Evolutionary conservation across 2,797 vertebrate genomes (phyloP), one percentile per base, ranked within the genome.

Genomic region (Hoplostethus atlanticus): DNA sequence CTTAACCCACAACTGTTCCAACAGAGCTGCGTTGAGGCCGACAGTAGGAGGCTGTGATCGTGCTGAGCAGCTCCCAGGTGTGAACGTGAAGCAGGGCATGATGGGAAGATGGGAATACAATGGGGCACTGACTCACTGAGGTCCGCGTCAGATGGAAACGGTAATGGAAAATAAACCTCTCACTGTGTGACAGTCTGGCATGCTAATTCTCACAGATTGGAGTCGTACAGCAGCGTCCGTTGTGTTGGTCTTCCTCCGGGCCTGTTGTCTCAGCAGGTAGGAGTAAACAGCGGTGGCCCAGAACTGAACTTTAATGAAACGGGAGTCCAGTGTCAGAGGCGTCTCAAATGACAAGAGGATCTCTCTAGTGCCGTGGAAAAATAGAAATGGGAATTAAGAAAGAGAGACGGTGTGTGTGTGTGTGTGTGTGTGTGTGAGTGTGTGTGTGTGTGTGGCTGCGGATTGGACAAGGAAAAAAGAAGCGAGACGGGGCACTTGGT

Each of bases 131-230:
- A 73, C 31, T 36, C 63, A 64, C 71, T 17, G 5, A 73, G 70
- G 56, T 60, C 68, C 36, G 10, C 58, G 84, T 82, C 86, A 83
- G 84, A 86, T 84, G 87, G 81, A 84, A 87, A 81, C 60, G 2
- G 44, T 79, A 65, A 88, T 68, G 79, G 85, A 87, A 84, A 89
- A 80, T 74, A 78, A 84, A 79, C 67, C 77, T 46, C 87, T 81
- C 4, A 36, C 84, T 80, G 80, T 71, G 85, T 56, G 80, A 80
- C 79, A 75, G 80, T 81, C 84, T 80, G 83, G 5, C 58, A 64
- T 17, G 34, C 64, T 75, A 36, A 25, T 57, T 59, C 51, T 63
- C 42, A 53, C 63, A 51, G 58, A 42, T 42, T 2, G 36, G 64
- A 58, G 74, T 34, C 50, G 5, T 30, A 53, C 69, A 15, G 64